Percentiles rank a stretch among this genome's conserved stretches.
phyloP scores from a whole-genome alignment of 2,888 invertebrate species.

The Himalopsyche anomala region DNA sequence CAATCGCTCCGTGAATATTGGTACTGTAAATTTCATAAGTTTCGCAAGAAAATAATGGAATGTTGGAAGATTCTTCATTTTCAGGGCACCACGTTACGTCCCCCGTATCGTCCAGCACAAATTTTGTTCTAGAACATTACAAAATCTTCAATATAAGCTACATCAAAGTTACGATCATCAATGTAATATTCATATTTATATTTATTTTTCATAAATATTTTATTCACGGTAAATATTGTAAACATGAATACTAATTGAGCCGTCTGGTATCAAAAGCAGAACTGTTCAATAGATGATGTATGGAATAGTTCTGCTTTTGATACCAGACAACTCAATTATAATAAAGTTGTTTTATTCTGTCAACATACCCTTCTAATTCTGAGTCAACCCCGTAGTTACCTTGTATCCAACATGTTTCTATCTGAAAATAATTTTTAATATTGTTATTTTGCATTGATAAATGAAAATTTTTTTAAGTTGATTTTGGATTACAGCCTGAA shows the following conservation, averaged over 20 bases:
- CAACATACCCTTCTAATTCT: constrained; percentile 74
- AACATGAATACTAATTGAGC: neutral
- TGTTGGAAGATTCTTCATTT: constrained; percentile 68
- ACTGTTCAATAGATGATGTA: too few species aligned
- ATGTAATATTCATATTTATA: too few species aligned
- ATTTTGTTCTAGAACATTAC: constrained; percentile 68
- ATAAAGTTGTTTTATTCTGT: neutral
- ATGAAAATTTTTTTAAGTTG: neutral
- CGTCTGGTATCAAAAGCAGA: too few species aligned
- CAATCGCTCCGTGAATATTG: constrained; percentile 69
- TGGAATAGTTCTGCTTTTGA: too few species aligned
- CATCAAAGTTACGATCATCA: neutral
- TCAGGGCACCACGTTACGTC: constrained; percentile 78
- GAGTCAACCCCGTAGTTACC: constrained; percentile 70
- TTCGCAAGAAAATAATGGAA: constrained; percentile 82
- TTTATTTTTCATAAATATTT: too few species aligned
- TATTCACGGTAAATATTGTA: neutral
- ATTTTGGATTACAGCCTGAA: too few species aligned
- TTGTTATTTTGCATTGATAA: neutral
- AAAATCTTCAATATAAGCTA: too few species aligned
- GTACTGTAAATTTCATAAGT: constrained; percentile 78
- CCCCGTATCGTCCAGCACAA: constrained; percentile 78
- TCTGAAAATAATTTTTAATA: constrained; percentile 67
- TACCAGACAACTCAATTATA: neutral
- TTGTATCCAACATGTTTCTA: constrained; percentile 73